Evolutionary conservation across 2,113 vertebrate genomes (phyloP).

Genomic region (Tinamus guttatus): DNA sequence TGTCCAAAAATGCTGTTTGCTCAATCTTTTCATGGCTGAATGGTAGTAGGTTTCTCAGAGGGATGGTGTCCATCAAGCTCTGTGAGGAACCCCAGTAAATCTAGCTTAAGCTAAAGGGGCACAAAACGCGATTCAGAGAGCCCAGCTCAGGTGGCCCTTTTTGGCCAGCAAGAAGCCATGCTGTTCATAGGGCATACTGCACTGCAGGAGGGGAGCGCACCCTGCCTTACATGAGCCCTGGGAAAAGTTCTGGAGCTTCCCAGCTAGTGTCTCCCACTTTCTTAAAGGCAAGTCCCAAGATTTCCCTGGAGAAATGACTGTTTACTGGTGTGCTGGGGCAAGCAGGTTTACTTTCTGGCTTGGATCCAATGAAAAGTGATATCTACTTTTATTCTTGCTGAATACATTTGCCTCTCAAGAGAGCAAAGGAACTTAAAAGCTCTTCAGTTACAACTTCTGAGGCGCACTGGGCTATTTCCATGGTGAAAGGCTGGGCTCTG

Average conservation of each 20-base stretch:
- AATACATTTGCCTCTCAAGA: background rate
- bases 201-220: background rate
- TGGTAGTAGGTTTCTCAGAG: background rate
- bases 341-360: background rate
- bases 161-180: accelerated
- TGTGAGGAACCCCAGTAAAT: background rate
- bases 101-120: background rate
- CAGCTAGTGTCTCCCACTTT: accelerated
- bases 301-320: background rate
- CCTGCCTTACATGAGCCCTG: accelerated
- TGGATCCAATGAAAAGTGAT: background rate
- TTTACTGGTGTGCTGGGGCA: background rate
- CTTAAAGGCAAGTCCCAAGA: background rate
- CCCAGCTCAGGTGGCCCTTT: accelerated
- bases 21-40: background rate
- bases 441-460: background rate
- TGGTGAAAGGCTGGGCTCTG: background rate
- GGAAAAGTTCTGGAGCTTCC: background rate
- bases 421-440: background rate
- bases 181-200: background rate
- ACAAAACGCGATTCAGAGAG: background rate
- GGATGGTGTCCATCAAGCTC: background rate
- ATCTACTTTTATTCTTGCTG: background rate
- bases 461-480: accelerated
- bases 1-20: background rate